phyloP scores from a whole-genome alignment of 2,888 invertebrate genomes.

The Penaeus monodon region DNA sequence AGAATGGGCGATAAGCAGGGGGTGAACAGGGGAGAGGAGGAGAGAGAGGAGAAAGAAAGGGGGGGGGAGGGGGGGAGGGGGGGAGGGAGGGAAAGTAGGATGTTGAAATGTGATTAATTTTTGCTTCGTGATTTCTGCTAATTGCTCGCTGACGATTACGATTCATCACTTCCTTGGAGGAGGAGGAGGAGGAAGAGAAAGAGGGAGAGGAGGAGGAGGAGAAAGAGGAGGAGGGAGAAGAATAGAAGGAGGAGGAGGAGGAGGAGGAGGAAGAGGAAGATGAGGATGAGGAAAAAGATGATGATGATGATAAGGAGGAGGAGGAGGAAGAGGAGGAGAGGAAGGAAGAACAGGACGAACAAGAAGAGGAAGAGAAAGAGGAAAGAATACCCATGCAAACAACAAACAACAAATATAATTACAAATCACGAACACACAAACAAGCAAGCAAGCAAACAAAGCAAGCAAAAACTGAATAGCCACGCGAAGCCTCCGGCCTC shows the following conservation, averaged over 20 bases:
- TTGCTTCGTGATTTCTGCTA: no score
- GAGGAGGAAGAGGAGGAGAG: not conserved
- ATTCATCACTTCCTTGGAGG: no score
- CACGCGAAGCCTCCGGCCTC: no score
- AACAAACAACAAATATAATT: no score
- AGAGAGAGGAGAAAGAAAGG: not conserved
- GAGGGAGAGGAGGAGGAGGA: not conserved
- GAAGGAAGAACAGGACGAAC: not conserved
- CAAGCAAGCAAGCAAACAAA: no score
- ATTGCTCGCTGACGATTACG: no score
- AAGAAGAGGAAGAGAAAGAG: constrained; percentile 16
- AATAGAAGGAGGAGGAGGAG: not conserved
- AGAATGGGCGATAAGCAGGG: not conserved
- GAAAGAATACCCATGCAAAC: not conserved
- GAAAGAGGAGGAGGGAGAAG: not conserved
- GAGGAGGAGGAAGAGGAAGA: not conserved
- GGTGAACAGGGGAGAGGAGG: not conserved
- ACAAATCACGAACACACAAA: no score
- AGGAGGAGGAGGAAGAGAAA: not conserved
- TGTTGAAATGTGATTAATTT: not conserved
- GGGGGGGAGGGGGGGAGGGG: not conserved
- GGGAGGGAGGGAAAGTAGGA: not conserved
- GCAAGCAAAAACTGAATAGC: no score
- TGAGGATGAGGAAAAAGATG: not conserved
- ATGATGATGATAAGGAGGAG: not conserved